Base-by-base conservation (phyloP, 2,888 invertebrate species). In the Oscheius sp. region DNA sequence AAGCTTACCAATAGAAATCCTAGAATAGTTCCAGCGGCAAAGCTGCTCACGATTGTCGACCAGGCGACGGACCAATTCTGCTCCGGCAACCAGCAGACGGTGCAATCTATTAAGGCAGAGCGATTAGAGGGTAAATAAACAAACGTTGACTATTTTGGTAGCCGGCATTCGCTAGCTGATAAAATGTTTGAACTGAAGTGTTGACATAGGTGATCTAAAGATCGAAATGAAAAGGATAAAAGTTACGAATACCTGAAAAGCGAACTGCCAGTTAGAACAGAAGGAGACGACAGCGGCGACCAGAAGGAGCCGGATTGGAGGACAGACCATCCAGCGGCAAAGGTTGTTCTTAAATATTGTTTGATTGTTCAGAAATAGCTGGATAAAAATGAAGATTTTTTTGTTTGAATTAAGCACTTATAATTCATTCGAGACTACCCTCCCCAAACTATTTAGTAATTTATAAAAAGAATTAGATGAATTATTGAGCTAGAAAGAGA, bases 171-270 rank as follows among this genome's bases (percentile, higher is more conserved):
- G 80, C 78, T 22, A 83, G 67, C 17, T 68, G 41, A 61, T 78
- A 78, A 63, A 84, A 84, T 6, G 78, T 76, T 33, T 72, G 67
- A 59, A 79, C 74, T n/a, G 84, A 82, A 45, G 84, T 84, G 75
- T 84, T 84, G 59, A 84, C 81, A 75, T 84, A 84, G 38, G 84
- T 84, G 67, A 84, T 84, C 84, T 84, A 71, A 41, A 80, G n/a
- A 17, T n/a, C 26, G 32, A 28, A 38, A 38, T 20, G 12, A 20
- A 17, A 14, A 6, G n/a, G 20, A 12, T 3, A 20, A 41, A 3
- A 20, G 41, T 3, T 3, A 41, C 3, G 41, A 41, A 41, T n/a
- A n/a, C 83, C 79, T 84, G 84, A 71, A 82, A 84, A 30, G 83
- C 84, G 73, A 84, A 84, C 51, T 83, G 84, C 84, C 84, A 84